Evolutionary conservation across 2,888 invertebrate genomes (phyloP), one percentile per base, ranked within the genome.

Genomic region (Agriopis marginaria): DNA sequence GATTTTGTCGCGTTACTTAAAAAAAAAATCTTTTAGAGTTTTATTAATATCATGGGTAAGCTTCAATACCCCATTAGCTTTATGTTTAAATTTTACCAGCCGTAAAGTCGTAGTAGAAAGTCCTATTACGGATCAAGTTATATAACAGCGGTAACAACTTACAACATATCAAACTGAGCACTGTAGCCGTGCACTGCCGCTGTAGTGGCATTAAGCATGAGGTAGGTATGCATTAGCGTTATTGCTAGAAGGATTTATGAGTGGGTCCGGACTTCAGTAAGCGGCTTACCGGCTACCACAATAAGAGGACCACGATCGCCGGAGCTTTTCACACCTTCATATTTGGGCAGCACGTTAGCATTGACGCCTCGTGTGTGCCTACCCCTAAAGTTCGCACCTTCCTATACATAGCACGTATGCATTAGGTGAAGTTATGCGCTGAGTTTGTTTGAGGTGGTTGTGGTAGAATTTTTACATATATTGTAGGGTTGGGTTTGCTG

Each of bases 241-340:
- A 40, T 58, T 66, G 75, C 72, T 69, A 75, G 68, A 75, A 80
- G 84, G 88, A 88, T 92, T 92, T 92, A 91, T 85, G 85, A 84
- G 85, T 85, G 84, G 83, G 88, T 83, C 80, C 79, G 84, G 83
- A 86, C 87, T 83, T 79, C 79, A 81, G 87, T 89, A 89, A 90
- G 90, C 89, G 87, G 93, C 92, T 92, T 90, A 92, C 84, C 82
- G 77, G 82, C 86, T 84, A 86, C 84, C 81, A 85, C 89, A 92
- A 91, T 89, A 90, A 89, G 88, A 88, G 80, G 81, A 81, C 85
- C 85, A 85, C 86, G 83, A 82, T 80, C 65, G 79, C 80, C 77
- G 80, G 81, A 81, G 88, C 92, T 93, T 94, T 94, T 94, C 93
- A 94, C 94, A 94, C 94, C 92, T 94, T 86, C 82, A 83, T 93